A percentile compares a stretch with the other conserved stretches of the same genome.
Conservation (phyloP, 37 sponge, comb jelly and placozoan genomes). For the Aplysina aerophoba region DNA sequence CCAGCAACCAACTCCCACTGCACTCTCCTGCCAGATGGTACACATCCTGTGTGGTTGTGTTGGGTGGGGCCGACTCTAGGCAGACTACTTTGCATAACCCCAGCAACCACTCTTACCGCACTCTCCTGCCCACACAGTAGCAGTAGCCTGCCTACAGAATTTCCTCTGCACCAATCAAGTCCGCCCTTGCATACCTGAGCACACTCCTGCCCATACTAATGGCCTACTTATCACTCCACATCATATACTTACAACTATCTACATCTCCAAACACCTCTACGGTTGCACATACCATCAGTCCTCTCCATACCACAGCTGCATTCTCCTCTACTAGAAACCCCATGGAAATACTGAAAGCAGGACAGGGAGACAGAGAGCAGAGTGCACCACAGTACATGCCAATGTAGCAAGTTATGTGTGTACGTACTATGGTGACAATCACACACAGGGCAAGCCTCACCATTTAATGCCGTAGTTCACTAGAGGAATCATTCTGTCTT, state of each 20-base stretch:
- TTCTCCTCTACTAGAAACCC: conserved; percentile 95
- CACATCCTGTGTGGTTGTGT: no score
- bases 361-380: background rate
- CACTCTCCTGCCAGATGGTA: no score
- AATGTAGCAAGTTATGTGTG: background rate
- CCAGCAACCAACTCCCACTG: no score
- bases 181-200: background rate
- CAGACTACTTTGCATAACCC: no score
- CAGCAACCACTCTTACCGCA: no score
- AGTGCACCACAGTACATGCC: background rate
- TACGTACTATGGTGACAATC: background rate
- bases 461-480: conserved; percentile 93
- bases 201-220: no score
- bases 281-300: conserved; percentile 83
- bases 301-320: conserved; percentile 95
- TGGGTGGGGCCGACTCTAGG: no score
- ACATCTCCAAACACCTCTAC: no score
- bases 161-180: background rate
- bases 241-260: no score
- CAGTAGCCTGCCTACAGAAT: no score
- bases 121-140: no score
- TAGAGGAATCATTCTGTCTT: conserved; percentile 89
- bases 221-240: no score
- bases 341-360: conserved; percentile 93
- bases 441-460: conserved; percentile 38